Evolutionary conservation across 2,797 vertebrate species (phyloP), one percentile per base, ranked within the genome.

Genomic region (Enteromius fasciolatus): DNA sequence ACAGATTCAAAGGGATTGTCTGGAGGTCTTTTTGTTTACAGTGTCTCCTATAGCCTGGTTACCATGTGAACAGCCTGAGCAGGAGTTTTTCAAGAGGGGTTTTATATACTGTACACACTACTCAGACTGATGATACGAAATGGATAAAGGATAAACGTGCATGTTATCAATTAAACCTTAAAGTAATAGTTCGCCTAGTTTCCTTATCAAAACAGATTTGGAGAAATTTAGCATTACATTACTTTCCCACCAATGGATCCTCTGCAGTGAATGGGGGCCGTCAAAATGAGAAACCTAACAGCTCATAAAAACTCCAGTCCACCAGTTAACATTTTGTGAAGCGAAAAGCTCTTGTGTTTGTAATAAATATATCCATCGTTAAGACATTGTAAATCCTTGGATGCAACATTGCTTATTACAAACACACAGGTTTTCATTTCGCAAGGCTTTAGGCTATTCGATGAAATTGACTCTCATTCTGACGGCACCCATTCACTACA

Each of bases 51-150:
- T 81, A 81, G 64, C 25, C 70, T 76, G 63, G 87, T 88, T 87
- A 78, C 87, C 85, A 88, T 88, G 87, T 81, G 67, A 88, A 87
- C 81, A 39, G 73, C 31, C 23, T 9, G 4, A 76, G 59, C 63
- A 7, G 33, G 75, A 72, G 63, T 12, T 76, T 59, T 67, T 76
- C 48, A 46, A 59, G 12, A 59, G 46, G 11, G 17, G 18, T 28
- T 25, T 36, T 57, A 28, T 17, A 57, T 23, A 57, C 25, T n/a
- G 61, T 54, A 31, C 28, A 28, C 31, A 17, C 6, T 33, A 61
- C n/a, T 64, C 17, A 46, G 11, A 28, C 11, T 64, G 17, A 66
- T 64, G 63, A 23, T 18, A 50, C 14, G 18, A 63, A 12, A 61
- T 4, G 0, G 33, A 33, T 33, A 33, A 9, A 66, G 8, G 18